These are phyloP conservation scores for Lepeophtheirus nordmannii DNA, from an alignment of 2,888 invertebrate genomes.

Conservation along the genomic window DNA sequence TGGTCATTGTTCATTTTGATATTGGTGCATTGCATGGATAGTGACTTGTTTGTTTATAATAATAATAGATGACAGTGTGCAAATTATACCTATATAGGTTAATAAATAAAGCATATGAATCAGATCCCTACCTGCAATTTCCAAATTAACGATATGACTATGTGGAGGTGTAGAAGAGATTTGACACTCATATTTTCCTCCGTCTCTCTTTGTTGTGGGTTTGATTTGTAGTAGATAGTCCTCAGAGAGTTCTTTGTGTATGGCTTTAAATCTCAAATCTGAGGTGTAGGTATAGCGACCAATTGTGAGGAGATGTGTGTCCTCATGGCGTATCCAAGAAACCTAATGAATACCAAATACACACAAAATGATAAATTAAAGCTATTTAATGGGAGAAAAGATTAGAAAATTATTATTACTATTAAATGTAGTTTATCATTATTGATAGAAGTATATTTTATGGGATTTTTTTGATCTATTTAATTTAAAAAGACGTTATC, in stretches of 20 bases:
- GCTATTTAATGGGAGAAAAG: too few relatives aligned
- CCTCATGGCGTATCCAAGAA: conserved; percentile 28
- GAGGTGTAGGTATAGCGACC: conserved; percentile 28
- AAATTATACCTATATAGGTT: too few relatives aligned
- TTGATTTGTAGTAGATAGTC: conserved; percentile 86
- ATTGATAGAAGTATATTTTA: too few relatives aligned
- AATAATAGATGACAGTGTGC: too few relatives aligned
- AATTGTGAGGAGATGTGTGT: conserved; percentile 28
- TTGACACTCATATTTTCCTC: conserved; percentile 83
- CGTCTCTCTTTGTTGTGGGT: conserved; percentile 75
- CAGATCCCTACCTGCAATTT: conserved; percentile 64
- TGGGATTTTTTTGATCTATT: too few relatives aligned
- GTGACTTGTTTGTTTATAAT: too few relatives aligned
- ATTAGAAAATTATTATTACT: too few relatives aligned
- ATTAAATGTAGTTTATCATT: too few relatives aligned
- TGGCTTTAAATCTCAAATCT: conserved; percentile 28
- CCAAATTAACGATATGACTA: conserved; percentile 76
- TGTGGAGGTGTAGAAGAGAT: conserved; percentile 82
- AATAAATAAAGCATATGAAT: too few relatives aligned
- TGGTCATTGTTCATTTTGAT: too few relatives aligned
- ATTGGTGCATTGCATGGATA: too few relatives aligned
- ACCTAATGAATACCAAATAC: conserved; percentile 25
- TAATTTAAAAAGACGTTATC: too few relatives aligned
- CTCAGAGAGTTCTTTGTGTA: conserved; percentile 39
- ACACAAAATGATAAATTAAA: background rate